Evolutionary conservation across 2,113 vertebrate genomes (phyloP).

Genomic region (Pangasianodon gigas): DNA sequence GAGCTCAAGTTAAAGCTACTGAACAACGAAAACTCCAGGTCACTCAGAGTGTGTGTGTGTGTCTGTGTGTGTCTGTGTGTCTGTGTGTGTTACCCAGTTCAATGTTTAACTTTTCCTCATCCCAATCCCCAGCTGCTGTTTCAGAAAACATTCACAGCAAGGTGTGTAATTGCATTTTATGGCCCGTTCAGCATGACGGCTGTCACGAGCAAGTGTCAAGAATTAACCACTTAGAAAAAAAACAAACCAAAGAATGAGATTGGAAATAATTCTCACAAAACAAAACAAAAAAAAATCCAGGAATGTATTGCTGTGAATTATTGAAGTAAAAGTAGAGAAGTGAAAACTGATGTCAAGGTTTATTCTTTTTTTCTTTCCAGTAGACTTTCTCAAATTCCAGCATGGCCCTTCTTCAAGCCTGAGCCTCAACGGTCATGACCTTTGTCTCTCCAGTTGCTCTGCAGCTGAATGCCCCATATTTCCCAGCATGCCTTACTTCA

Average conservation of each 20-base stretch:
- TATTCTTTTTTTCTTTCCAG: neutral
- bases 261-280: neutral
- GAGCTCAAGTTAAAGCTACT: constrained; percentile 53
- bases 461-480: constrained; percentile 65
- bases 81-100: constrained; percentile 12
- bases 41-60: constrained; percentile 8
- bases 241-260: neutral
- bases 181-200: constrained; percentile 31
- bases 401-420: constrained; percentile 65
- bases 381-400: constrained; percentile 52
- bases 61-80: constrained; percentile 41
- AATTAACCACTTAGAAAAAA: neutral
- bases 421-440: constrained; percentile 60
- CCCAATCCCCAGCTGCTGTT: constrained; percentile 50
- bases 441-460: constrained; percentile 62
- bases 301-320: neutral
- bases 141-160: constrained; percentile 58
- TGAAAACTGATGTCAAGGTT: neutral
- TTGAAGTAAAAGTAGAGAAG: neutral
- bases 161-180: constrained; percentile 62
- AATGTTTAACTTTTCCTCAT: constrained; percentile 49
- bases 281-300: neutral
- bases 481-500: constrained; percentile 52
- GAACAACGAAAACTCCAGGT: constrained; percentile 41
- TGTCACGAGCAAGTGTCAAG: constrained; percentile 34